Evolutionary conservation across 2,888 invertebrate genomes (phyloP), one percentile per base, ranked within the genome.

Genomic region (Dryococelus australis): DNA sequence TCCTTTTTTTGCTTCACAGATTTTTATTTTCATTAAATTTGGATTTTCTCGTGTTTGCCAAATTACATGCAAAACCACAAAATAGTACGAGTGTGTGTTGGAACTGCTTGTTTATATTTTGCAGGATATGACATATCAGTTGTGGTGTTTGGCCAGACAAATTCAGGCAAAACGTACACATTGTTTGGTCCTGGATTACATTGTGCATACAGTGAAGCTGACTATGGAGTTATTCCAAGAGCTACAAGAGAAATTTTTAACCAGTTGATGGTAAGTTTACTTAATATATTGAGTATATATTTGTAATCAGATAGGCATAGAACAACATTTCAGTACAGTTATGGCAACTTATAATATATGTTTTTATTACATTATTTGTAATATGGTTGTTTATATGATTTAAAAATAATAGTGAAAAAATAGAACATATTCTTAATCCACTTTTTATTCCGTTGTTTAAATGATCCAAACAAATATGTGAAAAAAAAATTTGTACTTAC

Each of bases 161-260:
- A 93, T 65, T 95, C 95, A 86, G 96, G 96, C 26, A 96, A 96
- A 92, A 95, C 95, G 3, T 96, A 96, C 90, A 96, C 96, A 0
- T 92, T 96, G 53, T 94, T 95, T 92, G 96, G 96, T 0, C 95
- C 95, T 90, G 96, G 96, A 90, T 93, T 94, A 88, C 93, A 94
- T 89, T 94, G 93, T 90, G 93, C 93, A 0, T 93, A 93, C 87
- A 95, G 95, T 91, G 96, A 96, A 91, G 94, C 94, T 89, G 96
- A 96, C 90, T 95, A 96, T 91, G 95, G 96, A 47, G 93, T 96
- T 81, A 94, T 96, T 13, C 96, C 96, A 28, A 92, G 96, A 88
- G 96, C 96, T 90, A 94, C 96, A 28, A 94, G 96, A 27, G 96
- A 96, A 90, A 94, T 96, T 90, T 96, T 96, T 91, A 94, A 94